These are phyloP conservation scores for Mercenaria mercenaria DNA, from an alignment of 1,140 invertebrate genomes.

Conservation along the genomic window DNA sequence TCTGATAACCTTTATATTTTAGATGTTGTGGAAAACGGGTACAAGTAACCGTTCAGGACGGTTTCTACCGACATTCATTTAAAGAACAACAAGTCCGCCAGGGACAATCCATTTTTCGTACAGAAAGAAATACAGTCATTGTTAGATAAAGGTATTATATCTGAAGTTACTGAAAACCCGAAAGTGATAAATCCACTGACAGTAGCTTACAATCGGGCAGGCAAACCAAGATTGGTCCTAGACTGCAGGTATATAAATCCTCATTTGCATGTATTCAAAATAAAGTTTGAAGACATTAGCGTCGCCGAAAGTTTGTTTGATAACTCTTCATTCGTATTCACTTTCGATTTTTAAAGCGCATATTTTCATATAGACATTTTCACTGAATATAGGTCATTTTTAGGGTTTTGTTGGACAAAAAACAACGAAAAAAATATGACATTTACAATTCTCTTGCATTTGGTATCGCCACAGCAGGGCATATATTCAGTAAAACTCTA, in stretches of 20 bases:
- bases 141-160: constrained; percentile 35
- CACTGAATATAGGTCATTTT: neutral
- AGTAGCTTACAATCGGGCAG: constrained; percentile 15
- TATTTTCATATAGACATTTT: constrained; percentile 59
- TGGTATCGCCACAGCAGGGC: constrained; percentile 45
- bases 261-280: no score
- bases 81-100: constrained; percentile 63
- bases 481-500: constrained; percentile 55
- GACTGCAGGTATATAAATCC: no score
- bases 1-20: constrained; percentile 13
- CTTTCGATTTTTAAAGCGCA: constrained; percentile 46
- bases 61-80: neutral
- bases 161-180: constrained; percentile 3
- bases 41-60: constrained; percentile 56
- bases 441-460: constrained; percentile 58
- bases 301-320: constrained; percentile 32
- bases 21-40: constrained; percentile 33
- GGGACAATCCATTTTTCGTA: constrained; percentile 44
- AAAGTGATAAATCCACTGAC: constrained; percentile 58
- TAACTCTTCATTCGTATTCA: constrained; percentile 37
- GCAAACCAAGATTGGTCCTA: constrained; percentile 25
- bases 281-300: constrained; percentile 10
- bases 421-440: constrained; percentile 7
- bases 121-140: neutral
- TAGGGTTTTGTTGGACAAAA: constrained; percentile 39